phyloP scores from a whole-genome alignment of 2,888 invertebrate species.

The Anoncus sp. region DNA sequence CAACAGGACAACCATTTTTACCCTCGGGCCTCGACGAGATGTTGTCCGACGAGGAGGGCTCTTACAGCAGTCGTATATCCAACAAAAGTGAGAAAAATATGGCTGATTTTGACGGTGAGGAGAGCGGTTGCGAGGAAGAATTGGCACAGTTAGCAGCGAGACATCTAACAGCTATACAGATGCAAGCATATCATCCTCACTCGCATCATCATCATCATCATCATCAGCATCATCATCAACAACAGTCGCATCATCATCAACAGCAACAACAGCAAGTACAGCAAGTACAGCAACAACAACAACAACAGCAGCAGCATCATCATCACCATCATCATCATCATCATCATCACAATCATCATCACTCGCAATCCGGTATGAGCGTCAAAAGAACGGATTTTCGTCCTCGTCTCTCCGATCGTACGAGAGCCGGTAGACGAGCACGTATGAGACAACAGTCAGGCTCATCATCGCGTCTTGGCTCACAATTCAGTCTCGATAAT shows the following conservation, averaged over 20 bases:
- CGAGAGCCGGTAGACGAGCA: slow-evolving; percentile 61
- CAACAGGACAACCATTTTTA: slow-evolving; percentile 77
- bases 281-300: slow-evolving; percentile 28
- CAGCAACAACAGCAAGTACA: slow-evolving; percentile 38
- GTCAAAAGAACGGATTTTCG: slow-evolving; percentile 77
- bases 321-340: slow-evolving; percentile 68
- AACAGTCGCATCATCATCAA: slow-evolving; percentile 61
- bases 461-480: slow-evolving; percentile 72
- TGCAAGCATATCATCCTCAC: slow-evolving; percentile 82
- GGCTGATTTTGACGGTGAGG: slow-evolving; percentile 97
- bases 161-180: slow-evolving; percentile 80
- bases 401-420: slow-evolving; percentile 63
- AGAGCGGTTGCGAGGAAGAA: slow-evolving; percentile 95
- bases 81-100: slow-evolving; percentile 97
- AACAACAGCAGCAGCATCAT: slow-evolving; percentile 70
- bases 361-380: slow-evolving; percentile 72
- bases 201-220: slow-evolving; percentile 73
- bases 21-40: slow-evolving; percentile 80
- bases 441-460: slow-evolving; percentile 66
- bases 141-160: slow-evolving; percentile 90
- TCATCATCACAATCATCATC: slow-evolving; percentile 60
- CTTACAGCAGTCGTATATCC: slow-evolving; percentile 96
- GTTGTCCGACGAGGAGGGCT: slow-evolving; percentile 86
- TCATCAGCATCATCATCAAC: slow-evolving; percentile 54
- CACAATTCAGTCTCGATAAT: slow-evolving; percentile 87